These are phyloP conservation scores for Drosophila yakuba DNA, from an alignment of 1,140 invertebrate species.

Conservation along the genomic window DNA sequence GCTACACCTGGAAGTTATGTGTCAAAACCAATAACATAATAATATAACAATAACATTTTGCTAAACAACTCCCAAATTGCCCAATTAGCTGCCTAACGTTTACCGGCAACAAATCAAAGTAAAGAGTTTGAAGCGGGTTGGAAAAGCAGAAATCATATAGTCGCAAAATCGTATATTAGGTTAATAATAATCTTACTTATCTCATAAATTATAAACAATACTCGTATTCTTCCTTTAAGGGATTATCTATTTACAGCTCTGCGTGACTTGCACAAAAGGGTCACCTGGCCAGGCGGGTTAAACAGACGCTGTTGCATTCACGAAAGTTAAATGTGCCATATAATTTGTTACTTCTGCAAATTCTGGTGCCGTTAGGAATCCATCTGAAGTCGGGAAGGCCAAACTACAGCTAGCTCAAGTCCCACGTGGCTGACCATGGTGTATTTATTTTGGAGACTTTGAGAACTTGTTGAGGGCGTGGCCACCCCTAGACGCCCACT, in stretches of 20 bases:
- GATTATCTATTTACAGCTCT: constrained; percentile 1
- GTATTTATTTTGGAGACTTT: constrained; percentile 76
- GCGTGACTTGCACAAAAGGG: constrained; percentile 9
- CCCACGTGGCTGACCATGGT: constrained; percentile 47
- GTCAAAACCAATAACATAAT: constrained; percentile 13
- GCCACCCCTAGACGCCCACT: not conserved
- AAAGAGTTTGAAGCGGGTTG: no score
- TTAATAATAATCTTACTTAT: no score
- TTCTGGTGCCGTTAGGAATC: constrained; percentile 42
- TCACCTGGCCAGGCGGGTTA: not conserved
- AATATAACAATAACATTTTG: constrained; percentile 41
- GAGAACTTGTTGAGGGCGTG: constrained; percentile 49
- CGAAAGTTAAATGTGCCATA: constrained; percentile 43
- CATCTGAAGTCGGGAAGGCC: not conserved
- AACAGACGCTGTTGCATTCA: constrained; percentile 6
- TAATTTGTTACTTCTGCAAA: constrained; percentile 60
- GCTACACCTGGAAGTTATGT: constrained; percentile 3
- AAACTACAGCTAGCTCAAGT: constrained; percentile 53
- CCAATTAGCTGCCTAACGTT: constrained; percentile 29
- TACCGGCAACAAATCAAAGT: no score
- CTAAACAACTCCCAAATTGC: constrained; percentile 35
- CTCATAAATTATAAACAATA: not conserved
- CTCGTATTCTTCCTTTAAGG: not conserved
- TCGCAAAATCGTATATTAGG: not conserved
- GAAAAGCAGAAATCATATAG: not conserved